Percentiles rank a stretch among this genome's conserved stretches.
Conservation (phyloP, 1,140 invertebrate genomes). For the Stegodyphus mimosarum region DNA sequence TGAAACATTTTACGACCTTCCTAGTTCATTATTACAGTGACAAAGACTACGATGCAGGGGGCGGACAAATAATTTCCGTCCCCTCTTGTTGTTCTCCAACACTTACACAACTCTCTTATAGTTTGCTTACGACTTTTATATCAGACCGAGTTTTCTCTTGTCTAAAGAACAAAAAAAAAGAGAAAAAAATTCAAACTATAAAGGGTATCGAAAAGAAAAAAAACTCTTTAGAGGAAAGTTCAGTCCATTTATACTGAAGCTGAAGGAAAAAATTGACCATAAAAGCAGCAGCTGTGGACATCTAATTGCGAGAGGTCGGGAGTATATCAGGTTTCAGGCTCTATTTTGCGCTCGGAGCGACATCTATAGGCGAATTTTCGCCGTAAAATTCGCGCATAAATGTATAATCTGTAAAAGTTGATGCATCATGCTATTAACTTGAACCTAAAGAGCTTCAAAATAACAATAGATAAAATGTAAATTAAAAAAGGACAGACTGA, state of each 20-base stretch:
- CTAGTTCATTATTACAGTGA: constrained; percentile 22
- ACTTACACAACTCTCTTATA: constrained; percentile 22
- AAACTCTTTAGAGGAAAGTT: too few relatives aligned
- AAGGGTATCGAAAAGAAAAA: too few relatives aligned
- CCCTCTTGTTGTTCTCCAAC: neutral
- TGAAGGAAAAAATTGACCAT: neutral
- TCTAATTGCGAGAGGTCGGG: neutral
- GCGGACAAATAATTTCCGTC: neutral
- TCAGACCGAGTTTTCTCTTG: neutral
- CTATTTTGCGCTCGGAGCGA: too few relatives aligned
- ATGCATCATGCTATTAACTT: too few relatives aligned
- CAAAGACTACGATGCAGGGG: constrained; percentile 6
- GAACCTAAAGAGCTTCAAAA: too few relatives aligned
- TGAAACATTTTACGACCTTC: neutral
- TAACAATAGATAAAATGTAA: too few relatives aligned
- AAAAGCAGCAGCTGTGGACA: neutral
- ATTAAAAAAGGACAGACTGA: too few relatives aligned
- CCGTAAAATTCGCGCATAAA: too few relatives aligned
- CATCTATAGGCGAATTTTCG: too few relatives aligned
- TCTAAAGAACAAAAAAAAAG: neutral
- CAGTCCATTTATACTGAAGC: neutral
- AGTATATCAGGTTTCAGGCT: too few relatives aligned
- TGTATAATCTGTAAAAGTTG: too few relatives aligned
- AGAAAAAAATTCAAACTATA: neutral
- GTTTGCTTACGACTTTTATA: constrained; percentile 21